Evolutionary conservation across 2,797 vertebrate genomes (phyloP).

Genomic region (Octomys mimax): DNA sequence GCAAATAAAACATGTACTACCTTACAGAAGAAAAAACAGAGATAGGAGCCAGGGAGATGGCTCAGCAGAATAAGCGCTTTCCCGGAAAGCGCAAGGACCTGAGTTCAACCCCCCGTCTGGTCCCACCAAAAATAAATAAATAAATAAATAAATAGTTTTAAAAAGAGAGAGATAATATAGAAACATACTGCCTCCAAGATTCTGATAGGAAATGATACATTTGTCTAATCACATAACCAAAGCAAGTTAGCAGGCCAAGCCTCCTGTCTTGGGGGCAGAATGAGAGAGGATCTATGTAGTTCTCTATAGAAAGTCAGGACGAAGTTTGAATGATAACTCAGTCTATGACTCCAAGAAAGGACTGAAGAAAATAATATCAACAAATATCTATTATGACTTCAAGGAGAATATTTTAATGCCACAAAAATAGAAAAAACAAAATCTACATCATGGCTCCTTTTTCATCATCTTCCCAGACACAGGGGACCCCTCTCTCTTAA

Average conservation of each 20-base stretch:
- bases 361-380: background rate
- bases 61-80: too few species aligned
- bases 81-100: too few species aligned
- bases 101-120: too few species aligned
- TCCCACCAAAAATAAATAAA: too few species aligned
- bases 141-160: too few species aligned
- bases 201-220: background rate
- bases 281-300: background rate
- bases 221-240: background rate
- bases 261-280: background rate
- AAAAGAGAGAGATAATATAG: background rate
- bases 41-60: too few species aligned
- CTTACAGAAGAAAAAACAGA: background rate
- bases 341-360: background rate
- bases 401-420: background rate
- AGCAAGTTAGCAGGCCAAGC: background rate
- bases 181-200: background rate
- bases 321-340: background rate
- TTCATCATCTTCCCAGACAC: background rate
- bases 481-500: background rate
- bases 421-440: background rate
- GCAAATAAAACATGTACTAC: background rate
- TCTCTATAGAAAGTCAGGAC: background rate
- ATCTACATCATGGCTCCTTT: too few species aligned
- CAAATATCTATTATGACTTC: background rate